A percentile compares a stretch with the other conserved stretches of the same genome.
Conservation (phyloP, 2,888 invertebrate species). For the Therioaphis trifolii region DNA sequence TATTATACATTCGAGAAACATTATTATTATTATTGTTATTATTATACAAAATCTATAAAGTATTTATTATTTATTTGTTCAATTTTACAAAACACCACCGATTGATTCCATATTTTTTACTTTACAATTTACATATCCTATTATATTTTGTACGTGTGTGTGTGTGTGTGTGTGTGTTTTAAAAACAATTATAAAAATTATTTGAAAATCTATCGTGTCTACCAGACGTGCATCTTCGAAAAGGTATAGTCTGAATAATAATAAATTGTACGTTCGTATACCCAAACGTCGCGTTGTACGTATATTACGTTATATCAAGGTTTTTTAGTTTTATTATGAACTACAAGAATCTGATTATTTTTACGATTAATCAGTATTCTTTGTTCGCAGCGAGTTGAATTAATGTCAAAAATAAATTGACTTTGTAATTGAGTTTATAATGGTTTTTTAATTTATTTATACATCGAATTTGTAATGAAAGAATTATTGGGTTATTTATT, state of each 20-base stretch:
- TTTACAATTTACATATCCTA: too few species aligned
- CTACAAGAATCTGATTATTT: neutral
- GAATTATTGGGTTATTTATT: conserved; percentile 19
- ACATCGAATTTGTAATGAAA: conserved; percentile 18
- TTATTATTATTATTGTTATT: too few species aligned
- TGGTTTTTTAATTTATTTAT: conserved; percentile 34
- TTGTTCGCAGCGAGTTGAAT: neutral
- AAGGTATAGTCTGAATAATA: neutral
- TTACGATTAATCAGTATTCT: neutral
- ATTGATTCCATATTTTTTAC: too few species aligned
- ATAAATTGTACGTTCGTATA: neutral
- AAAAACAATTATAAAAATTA: too few species aligned
- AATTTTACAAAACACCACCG: too few species aligned
- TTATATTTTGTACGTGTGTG: too few species aligned
- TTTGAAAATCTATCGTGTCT: neutral
- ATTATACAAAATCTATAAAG: too few species aligned
- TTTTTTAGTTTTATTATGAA: neutral
- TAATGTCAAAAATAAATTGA: conserved; percentile 24
- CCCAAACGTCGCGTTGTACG: neutral
- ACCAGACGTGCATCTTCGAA: neutral
- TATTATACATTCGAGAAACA: too few species aligned
- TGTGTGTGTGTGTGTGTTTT: too few species aligned
- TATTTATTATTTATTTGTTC: too few species aligned
- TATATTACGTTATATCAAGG: neutral
- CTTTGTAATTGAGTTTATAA: conserved; percentile 27